phyloP scores from a whole-genome alignment of 1,140 invertebrate species.

The Drosophila pallidifrons region DNA sequence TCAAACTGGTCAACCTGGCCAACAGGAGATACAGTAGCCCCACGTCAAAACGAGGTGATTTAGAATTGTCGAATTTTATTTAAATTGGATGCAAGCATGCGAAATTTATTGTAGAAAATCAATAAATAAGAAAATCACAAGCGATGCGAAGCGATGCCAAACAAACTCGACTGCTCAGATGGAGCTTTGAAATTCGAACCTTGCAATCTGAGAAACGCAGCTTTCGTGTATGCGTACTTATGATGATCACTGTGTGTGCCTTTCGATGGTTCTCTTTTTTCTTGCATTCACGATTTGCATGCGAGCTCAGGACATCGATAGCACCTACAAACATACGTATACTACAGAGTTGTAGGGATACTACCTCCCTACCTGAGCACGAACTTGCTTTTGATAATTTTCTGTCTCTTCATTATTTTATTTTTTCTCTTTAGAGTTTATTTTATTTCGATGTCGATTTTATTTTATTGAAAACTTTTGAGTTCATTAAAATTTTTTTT shows the following conservation, averaged over 20 bases:
- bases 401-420: conserved; percentile 65
- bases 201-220: conserved; percentile 42
- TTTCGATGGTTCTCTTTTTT: conserved; percentile 12
- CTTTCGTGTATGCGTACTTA: conserved; percentile 51
- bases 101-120: conserved; percentile 85
- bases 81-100: conserved; percentile 85
- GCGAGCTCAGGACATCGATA: conserved; percentile 7
- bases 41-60: conserved; percentile 85
- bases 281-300: conserved; percentile 53
- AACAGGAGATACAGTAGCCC: conserved; percentile 72
- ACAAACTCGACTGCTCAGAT: conserved; percentile 29
- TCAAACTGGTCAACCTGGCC: conserved; percentile 22
- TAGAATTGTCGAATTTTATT: conserved; percentile 85
- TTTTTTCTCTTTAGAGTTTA: conserved; percentile 48
- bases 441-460: conserved; percentile 66
- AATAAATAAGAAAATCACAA: conserved; percentile 84
- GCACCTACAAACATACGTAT: neutral
- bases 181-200: conserved; percentile 48
- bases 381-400: conserved; percentile 71
- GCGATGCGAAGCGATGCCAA: conserved; percentile 27
- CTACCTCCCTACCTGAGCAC: conserved; percentile 40
- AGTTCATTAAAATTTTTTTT: conserved; percentile 81
- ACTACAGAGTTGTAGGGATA: neutral
- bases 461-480: conserved; percentile 61
- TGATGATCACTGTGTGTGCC: conserved; percentile 30